Conservation (phyloP, 2,797 vertebrate species). For the Jordanella pulchra region DNA sequence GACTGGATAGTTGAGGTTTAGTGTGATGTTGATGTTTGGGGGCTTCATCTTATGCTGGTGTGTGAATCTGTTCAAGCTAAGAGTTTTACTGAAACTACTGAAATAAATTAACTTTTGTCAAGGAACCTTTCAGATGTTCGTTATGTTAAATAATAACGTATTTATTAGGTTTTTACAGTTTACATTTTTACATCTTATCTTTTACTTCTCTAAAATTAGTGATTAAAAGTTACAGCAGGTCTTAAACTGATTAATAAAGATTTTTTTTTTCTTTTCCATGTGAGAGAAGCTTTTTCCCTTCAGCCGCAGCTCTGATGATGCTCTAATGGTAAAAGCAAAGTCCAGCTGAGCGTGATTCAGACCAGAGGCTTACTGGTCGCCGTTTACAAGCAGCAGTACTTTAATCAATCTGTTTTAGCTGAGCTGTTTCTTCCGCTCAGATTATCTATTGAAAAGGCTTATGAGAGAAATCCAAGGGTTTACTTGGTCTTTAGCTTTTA, state of each 20-base stretch:
- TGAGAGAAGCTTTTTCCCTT: not conserved
- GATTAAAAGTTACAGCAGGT: not conserved
- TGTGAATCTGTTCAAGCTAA: too few species aligned
- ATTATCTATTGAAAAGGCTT: slow-evolving; percentile 1
- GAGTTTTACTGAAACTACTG: too few species aligned
- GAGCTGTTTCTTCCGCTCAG: not conserved
- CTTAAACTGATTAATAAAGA: not conserved
- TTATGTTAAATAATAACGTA: too few species aligned
- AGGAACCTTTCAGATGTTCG: too few species aligned
- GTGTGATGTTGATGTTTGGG: too few species aligned
- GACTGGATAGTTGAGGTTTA: too few species aligned
- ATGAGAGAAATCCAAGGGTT: slow-evolving; percentile 8
- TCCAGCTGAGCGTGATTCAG: not conserved
- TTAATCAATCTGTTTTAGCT: not conserved
- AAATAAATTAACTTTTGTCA: too few species aligned
- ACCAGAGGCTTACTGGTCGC: not conserved
- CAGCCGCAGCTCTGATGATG: not conserved
- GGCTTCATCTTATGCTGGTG: too few species aligned
- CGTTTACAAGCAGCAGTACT: not conserved
- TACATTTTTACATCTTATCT: too few species aligned
- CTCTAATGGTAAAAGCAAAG: not conserved
- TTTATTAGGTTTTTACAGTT: too few species aligned
- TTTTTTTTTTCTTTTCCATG: not conserved
- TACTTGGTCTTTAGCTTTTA: slow-evolving; percentile 5
- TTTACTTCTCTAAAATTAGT: not conserved